phyloP scores from a whole-genome alignment of 2,113 vertebrate genomes.

The Oncorhynchus kisutch region DNA sequence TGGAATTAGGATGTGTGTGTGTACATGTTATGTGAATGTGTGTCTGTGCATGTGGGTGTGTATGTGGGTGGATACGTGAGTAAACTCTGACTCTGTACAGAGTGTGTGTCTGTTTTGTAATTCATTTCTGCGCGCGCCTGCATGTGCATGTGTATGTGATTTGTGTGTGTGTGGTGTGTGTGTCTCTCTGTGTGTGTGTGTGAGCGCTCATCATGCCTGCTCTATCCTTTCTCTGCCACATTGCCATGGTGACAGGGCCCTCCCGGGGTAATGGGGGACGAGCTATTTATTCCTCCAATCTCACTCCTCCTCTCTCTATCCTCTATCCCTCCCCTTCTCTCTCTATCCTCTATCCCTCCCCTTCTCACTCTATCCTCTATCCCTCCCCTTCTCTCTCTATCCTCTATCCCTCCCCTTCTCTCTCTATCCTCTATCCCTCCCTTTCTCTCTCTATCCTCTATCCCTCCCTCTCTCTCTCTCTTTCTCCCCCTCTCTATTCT shows the following conservation, averaged over 20 bases:
- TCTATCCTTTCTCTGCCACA: slow-evolving; percentile 79
- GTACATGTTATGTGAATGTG: slow-evolving; percentile 1
- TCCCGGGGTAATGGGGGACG: slow-evolving; percentile 76
- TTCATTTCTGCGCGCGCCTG: slow-evolving; percentile 31
- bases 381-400: no score
- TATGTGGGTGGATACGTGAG: slow-evolving; percentile 19
- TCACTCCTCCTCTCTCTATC: slow-evolving; percentile 12
- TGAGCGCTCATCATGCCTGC: slow-evolving; percentile 68
- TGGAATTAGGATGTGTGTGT: background rate
- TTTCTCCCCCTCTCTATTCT: no score
- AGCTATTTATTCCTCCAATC: slow-evolving; percentile 70
- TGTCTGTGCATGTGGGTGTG: background rate
- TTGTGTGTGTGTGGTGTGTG: slow-evolving; percentile 16
- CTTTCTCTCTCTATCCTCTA: no score
- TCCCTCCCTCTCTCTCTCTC: no score
- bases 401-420: no score
- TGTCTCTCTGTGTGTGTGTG: slow-evolving; percentile 25
- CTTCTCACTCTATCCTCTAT: slow-evolving; percentile 47
- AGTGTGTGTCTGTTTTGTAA: background rate
- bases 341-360: slow-evolving; percentile 15
- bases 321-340: slow-evolving; percentile 20
- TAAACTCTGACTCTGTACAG: background rate
- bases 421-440: no score
- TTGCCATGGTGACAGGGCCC: slow-evolving; percentile 79
- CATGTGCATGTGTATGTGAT: slow-evolving; percentile 12